Evolutionary conservation across 2,888 invertebrate species (phyloP).

Genomic region (Ryuthela nishihirai): DNA sequence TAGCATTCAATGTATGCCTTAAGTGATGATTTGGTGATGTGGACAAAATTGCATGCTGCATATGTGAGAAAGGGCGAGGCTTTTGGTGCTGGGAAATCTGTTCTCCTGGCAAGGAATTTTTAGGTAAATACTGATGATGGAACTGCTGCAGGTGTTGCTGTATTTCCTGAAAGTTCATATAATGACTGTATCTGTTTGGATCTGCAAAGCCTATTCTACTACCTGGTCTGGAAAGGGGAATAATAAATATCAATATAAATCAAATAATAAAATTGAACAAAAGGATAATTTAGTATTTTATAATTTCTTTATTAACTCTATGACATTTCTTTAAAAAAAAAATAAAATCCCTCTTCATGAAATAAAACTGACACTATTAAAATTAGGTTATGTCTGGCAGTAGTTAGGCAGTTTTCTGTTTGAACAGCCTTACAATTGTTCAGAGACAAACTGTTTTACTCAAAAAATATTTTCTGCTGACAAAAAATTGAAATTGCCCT

Average conservation of each 20-base stretch:
- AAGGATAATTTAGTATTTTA: background rate
- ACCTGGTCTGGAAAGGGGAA: conserved; percentile 52
- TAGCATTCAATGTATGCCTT: conserved; percentile 28
- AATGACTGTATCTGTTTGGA: conserved; percentile 61
- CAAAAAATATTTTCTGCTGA: no score
- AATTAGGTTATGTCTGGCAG: no score
- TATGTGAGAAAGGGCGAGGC: background rate
- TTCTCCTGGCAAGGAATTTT: background rate
- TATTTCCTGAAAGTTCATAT: conserved; percentile 80
- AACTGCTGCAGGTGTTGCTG: conserved; percentile 61
- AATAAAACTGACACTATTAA: no score
- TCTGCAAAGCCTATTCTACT: conserved; percentile 58
- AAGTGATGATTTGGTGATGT: conserved; percentile 9
- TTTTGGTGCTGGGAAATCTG: background rate
- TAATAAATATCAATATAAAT: no score
- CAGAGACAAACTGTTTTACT: no score
- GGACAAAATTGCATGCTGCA: background rate
- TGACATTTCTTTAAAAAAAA: background rate
- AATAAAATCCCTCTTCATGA: background rate
- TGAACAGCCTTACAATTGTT: no score
- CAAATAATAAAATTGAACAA: no score
- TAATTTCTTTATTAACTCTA: conserved; percentile 1
- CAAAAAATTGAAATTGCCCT: no score
- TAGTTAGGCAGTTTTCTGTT: no score
- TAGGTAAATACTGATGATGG: conserved; percentile 20